Evolutionary conservation across 2,797 vertebrate species (phyloP).

Genomic region (Trachops cirrhosus): DNA sequence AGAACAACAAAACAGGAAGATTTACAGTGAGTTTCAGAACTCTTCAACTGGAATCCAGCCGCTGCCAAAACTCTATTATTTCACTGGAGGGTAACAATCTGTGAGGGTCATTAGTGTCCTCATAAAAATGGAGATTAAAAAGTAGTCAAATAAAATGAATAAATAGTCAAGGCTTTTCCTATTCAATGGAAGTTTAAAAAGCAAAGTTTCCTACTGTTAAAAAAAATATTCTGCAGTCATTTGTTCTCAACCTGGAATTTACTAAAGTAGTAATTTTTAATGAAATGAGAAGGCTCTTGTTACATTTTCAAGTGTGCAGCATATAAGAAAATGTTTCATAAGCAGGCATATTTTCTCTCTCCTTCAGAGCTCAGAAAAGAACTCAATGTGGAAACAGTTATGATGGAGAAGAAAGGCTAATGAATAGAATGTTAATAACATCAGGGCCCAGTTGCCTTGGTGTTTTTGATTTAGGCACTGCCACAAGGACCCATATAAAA

Average conservation of each 20-base stretch:
- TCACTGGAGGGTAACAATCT: conserved; percentile 78
- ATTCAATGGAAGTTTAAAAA: conserved; percentile 51
- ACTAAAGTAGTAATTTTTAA: conserved; percentile 48
- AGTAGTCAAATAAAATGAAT: conserved; percentile 71
- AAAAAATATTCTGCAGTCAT: background rate
- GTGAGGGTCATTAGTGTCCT: conserved; percentile 72
- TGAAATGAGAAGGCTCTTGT: background rate
- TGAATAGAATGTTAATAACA: background rate
- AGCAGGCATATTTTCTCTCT: background rate
- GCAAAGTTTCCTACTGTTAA: conserved; percentile 6
- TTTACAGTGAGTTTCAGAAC: conserved; percentile 80
- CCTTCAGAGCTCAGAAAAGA: background rate
- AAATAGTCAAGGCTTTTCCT: conserved; percentile 58
- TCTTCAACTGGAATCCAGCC: conserved; percentile 77
- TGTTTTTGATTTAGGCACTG: background rate
- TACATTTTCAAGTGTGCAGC: background rate
- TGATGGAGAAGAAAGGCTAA: conserved; percentile 13
- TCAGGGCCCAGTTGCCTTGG: background rate
- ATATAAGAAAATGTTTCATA: conserved; percentile 20
- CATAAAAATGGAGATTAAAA: conserved; percentile 71
- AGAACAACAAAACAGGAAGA: conserved; percentile 80
- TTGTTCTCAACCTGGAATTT: conserved; percentile 58
- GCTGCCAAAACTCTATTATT: conserved; percentile 70
- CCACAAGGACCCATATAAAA: background rate
- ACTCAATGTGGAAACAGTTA: background rate